Percentiles rank a stretch among this genome's conserved stretches.
Conservation (phyloP, 2,113 vertebrate genomes). For the Coryphaenoides rupestris region DNA sequence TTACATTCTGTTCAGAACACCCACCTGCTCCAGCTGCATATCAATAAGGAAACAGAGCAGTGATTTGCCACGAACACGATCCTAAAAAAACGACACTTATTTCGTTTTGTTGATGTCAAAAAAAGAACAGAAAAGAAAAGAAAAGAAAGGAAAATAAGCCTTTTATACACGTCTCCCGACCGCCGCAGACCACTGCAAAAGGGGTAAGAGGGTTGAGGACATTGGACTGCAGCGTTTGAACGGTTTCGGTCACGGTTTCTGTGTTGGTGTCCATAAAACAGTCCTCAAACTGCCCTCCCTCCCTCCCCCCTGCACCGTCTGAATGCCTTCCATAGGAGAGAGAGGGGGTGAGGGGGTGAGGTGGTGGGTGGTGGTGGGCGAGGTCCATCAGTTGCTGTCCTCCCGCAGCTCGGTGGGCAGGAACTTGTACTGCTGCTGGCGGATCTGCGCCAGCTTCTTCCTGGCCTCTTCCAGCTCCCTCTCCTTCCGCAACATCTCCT, state of each 20-base stretch:
- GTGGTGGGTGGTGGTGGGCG: too few species aligned
- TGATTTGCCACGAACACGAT: conserved; percentile 27
- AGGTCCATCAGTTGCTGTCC: conserved; percentile 79
- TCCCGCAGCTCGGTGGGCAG: conserved; percentile 93
- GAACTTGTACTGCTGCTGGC: conserved; percentile 99
- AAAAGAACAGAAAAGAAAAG: too few species aligned
- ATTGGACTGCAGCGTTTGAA: too few species aligned
- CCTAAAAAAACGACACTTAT: background rate
- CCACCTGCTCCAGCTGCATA: conserved; percentile 30
- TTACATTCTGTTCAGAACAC: conserved; percentile 58
- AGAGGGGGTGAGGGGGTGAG: background rate
- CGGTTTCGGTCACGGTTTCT: too few species aligned
- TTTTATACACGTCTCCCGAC: too few species aligned
- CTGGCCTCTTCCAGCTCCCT: conserved; percentile 95
- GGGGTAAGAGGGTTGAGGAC: too few species aligned
- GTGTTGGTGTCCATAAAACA: background rate
- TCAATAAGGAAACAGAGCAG: conserved; percentile 26
- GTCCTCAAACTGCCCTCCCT: background rate
- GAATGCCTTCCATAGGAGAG: background rate
- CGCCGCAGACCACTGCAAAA: too few species aligned
- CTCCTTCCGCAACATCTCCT: conserved; percentile 98
- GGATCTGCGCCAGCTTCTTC: conserved; percentile 96
- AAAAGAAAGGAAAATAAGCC: too few species aligned
- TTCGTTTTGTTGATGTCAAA: too few species aligned
- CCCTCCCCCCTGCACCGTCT: background rate